These are phyloP conservation scores for Hyposoter dolosus DNA, from an alignment of 2,888 invertebrate species.

Conservation along the genomic window DNA sequence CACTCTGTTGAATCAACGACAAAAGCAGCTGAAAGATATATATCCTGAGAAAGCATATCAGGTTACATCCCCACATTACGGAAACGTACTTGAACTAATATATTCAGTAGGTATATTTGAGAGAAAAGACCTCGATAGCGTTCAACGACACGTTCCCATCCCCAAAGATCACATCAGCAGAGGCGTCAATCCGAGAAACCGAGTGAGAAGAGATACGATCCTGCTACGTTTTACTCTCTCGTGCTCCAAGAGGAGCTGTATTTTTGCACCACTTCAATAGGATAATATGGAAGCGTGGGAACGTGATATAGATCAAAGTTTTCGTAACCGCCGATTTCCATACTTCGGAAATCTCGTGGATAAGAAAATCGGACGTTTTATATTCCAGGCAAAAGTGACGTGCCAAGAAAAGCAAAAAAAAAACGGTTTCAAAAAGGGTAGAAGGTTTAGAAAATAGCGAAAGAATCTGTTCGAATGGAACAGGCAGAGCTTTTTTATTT, in stretches of 20 bases:
- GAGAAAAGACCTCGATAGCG: constrained; percentile 57
- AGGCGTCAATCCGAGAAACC: constrained; percentile 27
- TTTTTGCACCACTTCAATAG: constrained; percentile 39
- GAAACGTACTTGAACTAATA: constrained; percentile 51
- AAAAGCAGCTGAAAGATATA: background rate
- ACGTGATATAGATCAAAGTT: constrained; percentile 58
- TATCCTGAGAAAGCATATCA: constrained; percentile 1
- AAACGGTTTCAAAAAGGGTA: background rate
- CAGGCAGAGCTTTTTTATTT: constrained; percentile 5
- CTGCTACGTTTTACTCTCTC: constrained; percentile 26
- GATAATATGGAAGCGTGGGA: constrained; percentile 58
- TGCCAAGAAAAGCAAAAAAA: constrained; percentile 34
- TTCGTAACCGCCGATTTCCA: constrained; percentile 49
- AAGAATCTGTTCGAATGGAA: constrained; percentile 9
- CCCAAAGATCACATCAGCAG: constrained; percentile 40
- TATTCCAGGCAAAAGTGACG: constrained; percentile 61
- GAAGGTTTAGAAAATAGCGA: constrained; percentile 17
- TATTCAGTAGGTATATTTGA: constrained; percentile 54
- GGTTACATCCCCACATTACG: background rate
- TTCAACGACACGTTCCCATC: constrained; percentile 58
- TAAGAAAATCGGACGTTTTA: constrained; percentile 64
- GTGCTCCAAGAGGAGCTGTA: constrained; percentile 36
- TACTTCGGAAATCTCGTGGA: constrained; percentile 38
- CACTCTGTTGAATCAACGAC: background rate
- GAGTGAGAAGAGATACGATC: constrained; percentile 22